Conservation (phyloP, 2,113 vertebrate genomes). For the Puma concolor region DNA sequence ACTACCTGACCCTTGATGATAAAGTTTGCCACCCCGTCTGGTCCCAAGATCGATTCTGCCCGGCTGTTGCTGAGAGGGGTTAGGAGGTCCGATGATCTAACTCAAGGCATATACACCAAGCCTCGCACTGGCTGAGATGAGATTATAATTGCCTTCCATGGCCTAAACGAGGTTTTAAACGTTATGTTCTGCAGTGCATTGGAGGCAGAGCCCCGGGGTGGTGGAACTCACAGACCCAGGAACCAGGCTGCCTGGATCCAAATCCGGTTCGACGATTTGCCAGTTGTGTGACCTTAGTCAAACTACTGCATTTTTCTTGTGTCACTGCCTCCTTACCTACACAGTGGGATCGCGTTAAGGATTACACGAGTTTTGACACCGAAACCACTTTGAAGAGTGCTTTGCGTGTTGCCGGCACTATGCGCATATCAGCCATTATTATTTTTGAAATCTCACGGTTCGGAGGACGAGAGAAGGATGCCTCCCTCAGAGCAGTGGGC, state of each 20-base stretch:
- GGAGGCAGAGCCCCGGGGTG: background rate
- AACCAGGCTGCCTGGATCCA: background rate
- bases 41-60: background rate
- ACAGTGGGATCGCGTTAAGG: background rate
- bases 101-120: background rate
- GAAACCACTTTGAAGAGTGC: background rate
- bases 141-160: background rate
- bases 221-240: background rate
- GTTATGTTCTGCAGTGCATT: background rate
- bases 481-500: background rate
- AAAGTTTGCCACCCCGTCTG: background rate
- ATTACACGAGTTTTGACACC: background rate
- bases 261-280: background rate
- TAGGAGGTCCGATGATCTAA: background rate
- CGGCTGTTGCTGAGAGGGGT: background rate
- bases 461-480: background rate
- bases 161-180: background rate
- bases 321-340: background rate
- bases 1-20: background rate
- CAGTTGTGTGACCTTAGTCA: background rate
- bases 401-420: background rate
- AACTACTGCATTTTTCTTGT: background rate
- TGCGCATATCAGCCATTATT: background rate
- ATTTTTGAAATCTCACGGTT: background rate
- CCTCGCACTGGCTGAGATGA: background rate